Evolutionary conservation across 2,113 vertebrate species (phyloP).

Genomic region (Bombycilla garrulus): DNA sequence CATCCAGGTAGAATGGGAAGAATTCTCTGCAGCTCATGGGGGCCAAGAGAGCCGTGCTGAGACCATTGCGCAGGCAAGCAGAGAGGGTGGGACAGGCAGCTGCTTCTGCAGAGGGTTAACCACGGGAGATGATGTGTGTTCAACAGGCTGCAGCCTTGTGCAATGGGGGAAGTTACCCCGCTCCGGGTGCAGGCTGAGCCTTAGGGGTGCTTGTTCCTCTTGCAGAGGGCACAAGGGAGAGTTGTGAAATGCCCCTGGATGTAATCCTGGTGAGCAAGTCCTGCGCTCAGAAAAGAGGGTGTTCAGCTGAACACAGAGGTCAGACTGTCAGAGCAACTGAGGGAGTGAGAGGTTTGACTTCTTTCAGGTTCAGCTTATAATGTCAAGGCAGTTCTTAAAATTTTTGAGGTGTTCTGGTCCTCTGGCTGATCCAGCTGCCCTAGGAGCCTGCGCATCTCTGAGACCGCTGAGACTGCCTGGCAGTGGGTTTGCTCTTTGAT

Average conservation of each 20-base stretch:
- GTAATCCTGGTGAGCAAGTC: background rate
- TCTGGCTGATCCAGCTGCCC: background rate
- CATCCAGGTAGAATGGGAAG: accelerated
- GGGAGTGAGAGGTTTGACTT: background rate
- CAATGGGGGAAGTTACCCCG: background rate
- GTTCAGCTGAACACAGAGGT: background rate
- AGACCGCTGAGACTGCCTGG: background rate
- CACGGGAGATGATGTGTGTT: background rate
- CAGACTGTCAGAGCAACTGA: background rate
- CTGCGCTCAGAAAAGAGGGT: background rate
- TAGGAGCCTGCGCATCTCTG: background rate
- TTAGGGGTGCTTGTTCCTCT: background rate
- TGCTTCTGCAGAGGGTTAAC: background rate
- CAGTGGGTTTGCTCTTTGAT: background rate
- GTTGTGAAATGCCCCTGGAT: background rate
- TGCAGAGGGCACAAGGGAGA: background rate
- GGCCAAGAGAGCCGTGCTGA: accelerated
- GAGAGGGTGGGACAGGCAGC: background rate
- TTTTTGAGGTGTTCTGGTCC: background rate
- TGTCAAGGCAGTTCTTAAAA: background rate
- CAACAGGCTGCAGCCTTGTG: background rate
- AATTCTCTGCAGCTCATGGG: background rate
- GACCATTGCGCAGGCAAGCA: background rate
- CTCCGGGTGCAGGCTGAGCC: background rate
- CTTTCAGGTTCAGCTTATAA: background rate